Evolutionary conservation across 2,797 vertebrate species (phyloP).

Genomic region (Enteromius paludinosus): DNA sequence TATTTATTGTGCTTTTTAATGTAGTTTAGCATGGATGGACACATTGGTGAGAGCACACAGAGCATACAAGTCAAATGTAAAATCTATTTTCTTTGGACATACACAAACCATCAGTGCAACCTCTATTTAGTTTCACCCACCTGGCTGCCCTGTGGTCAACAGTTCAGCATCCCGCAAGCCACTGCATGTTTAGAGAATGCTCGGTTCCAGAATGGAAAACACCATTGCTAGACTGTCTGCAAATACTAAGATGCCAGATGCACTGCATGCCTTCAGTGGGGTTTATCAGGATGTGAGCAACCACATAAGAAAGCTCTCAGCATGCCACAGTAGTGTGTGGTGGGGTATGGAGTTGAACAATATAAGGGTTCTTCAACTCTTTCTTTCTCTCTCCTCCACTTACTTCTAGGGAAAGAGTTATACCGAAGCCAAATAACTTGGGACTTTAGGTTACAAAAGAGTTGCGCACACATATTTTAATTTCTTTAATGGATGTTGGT

Average conservation of each 20-base stretch:
- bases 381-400: slow-evolving; percentile 15
- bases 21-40: neutral
- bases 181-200: slow-evolving; percentile 7
- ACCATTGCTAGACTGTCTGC: slow-evolving; percentile 8
- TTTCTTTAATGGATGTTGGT: slow-evolving; percentile 51
- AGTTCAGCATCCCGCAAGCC: slow-evolving; percentile 27
- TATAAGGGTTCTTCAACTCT: slow-evolving; percentile 49
- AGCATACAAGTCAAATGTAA: neutral
- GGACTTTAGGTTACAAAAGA: slow-evolving; percentile 4
- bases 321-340: slow-evolving; percentile 41
- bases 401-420: neutral
- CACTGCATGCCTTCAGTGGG: slow-evolving; percentile 25
- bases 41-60: neutral
- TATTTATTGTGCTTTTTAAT: neutral
- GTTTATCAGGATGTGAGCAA: slow-evolving; percentile 48
- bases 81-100: too few relatives aligned
- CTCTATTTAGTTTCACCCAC: slow-evolving; percentile 1
- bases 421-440: slow-evolving; percentile 30
- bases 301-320: slow-evolving; percentile 54
- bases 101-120: neutral
- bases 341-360: slow-evolving; percentile 42
- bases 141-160: slow-evolving; percentile 27
- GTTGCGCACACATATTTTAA: slow-evolving; percentile 43
- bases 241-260: slow-evolving; percentile 39
- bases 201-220: slow-evolving; percentile 22